A percentile compares a stretch with the other conserved stretches of the same genome.
phyloP scores from a whole-genome alignment of 2,888 invertebrate species.

The Polyommatus icarus region DNA sequence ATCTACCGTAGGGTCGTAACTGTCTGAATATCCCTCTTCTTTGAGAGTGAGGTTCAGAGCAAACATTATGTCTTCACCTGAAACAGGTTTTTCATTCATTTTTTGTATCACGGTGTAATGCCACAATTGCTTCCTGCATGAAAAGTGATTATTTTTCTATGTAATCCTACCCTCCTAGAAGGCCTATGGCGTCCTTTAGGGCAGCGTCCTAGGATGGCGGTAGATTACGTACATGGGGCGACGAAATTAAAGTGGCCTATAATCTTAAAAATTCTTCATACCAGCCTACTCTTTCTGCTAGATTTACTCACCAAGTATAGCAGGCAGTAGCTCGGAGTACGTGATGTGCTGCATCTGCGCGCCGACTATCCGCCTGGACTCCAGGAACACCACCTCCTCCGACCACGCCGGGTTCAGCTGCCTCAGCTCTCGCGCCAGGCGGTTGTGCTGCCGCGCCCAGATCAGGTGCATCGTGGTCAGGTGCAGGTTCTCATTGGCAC shows the following conservation, averaged over 20 bases:
- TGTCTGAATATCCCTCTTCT: conserved; percentile 70
- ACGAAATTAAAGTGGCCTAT: too few species aligned
- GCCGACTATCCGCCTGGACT: conserved; percentile 86
- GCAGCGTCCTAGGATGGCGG: too few species aligned
- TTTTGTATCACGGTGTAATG: not conserved
- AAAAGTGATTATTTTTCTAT: too few species aligned
- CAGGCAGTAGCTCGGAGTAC: conserved; percentile 90
- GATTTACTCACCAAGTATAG: conserved; percentile 82
- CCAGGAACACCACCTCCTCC: conserved; percentile 89
- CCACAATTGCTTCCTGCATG: not conserved
- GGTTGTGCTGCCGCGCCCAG: conserved; percentile 93
- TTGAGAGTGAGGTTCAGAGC: conserved; percentile 76
- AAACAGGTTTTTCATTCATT: not conserved
- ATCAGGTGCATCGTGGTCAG: conserved; percentile 92
- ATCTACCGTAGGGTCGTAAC: conserved; percentile 84
- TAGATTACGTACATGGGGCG: too few species aligned
- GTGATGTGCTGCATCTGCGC: conserved; percentile 94
- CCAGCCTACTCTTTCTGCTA: not conserved
- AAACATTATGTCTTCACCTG: conserved; percentile 79
- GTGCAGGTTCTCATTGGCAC: conserved; percentile 93
- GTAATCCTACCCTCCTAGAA: too few species aligned
- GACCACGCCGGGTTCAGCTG: conserved; percentile 87
- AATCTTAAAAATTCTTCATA: too few species aligned
- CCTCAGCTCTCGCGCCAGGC: conserved; percentile 82
- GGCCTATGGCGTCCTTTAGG: too few species aligned